These are phyloP conservation scores for Eclectus roratus DNA, from an alignment of 2,113 vertebrate species.

Conservation along the genomic window DNA sequence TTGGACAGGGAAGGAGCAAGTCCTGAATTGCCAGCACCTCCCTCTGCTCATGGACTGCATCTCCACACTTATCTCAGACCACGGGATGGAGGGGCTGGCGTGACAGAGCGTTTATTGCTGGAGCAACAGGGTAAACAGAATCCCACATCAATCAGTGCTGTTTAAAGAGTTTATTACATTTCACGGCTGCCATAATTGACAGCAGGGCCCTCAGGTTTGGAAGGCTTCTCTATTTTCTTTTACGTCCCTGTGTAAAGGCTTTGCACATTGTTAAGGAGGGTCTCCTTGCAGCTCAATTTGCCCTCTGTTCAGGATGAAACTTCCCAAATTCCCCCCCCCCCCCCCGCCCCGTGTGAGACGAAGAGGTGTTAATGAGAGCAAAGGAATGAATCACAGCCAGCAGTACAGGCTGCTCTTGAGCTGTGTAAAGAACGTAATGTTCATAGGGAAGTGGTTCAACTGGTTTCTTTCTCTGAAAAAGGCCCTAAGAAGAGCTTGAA, in stretches of 20 bases:
- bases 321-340: neutral
- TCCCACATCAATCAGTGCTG: neutral
- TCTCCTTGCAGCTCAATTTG: neutral
- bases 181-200: neutral
- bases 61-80: neutral
- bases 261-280: constrained; percentile 20
- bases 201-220: constrained; percentile 2
- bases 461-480: constrained; percentile 56
- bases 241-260: neutral
- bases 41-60: neutral
- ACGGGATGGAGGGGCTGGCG: neutral
- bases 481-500: constrained; percentile 48
- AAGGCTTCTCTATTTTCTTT: constrained; percentile 11
- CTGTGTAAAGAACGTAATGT: neutral
- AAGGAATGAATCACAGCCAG: neutral
- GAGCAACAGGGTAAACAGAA: neutral
- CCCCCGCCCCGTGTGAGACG: neutral
- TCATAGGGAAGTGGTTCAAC: constrained; percentile 47
- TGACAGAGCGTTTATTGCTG: neutral
- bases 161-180: neutral
- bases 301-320: neutral
- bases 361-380: constrained; percentile 54
- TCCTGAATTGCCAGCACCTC: neutral
- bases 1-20: neutral
- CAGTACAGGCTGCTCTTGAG: neutral